A percentile compares a stretch with the other conserved stretches of the same genome.
Evolutionary conservation across 2,113 vertebrate species (phyloP).

Genomic region (Grus americana): DNA sequence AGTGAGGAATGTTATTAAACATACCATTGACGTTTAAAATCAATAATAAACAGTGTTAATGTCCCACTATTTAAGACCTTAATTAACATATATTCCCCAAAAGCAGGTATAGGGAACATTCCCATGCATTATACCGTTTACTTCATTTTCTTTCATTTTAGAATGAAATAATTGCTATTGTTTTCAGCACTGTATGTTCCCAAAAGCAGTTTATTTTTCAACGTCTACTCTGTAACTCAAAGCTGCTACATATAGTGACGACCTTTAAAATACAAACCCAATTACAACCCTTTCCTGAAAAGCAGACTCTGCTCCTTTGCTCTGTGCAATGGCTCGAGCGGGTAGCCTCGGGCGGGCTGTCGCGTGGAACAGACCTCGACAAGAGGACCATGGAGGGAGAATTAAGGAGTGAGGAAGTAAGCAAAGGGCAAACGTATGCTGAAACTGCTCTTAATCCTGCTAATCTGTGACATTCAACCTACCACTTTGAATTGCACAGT

Average conservation of each 20-base stretch:
- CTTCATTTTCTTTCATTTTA: not conserved
- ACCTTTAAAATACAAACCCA: not conserved
- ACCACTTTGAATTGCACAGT: not conserved
- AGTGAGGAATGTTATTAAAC: not conserved
- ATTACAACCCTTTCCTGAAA: not conserved
- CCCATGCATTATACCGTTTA: not conserved
- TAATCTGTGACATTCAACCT: not conserved
- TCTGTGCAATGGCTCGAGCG: not conserved
- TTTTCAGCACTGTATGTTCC: not conserved
- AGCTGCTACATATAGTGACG: not conserved
- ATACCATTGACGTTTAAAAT: not conserved
- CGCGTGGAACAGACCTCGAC: fast-evolving
- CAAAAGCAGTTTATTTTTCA: not conserved
- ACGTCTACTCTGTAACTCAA: not conserved
- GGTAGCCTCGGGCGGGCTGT: not conserved
- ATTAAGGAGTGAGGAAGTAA: not conserved
- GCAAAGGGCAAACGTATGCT: not conserved
- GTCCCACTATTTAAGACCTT: not conserved
- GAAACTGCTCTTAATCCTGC: not conserved
- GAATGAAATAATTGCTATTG: not conserved
- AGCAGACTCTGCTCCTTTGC: not conserved
- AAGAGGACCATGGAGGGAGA: not conserved
- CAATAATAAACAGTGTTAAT: not conserved
- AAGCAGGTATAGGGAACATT: not conserved
- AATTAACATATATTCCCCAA: not conserved